phyloP scores from a whole-genome alignment of 1,140 invertebrate species.

The Glossosoma conforme region DNA sequence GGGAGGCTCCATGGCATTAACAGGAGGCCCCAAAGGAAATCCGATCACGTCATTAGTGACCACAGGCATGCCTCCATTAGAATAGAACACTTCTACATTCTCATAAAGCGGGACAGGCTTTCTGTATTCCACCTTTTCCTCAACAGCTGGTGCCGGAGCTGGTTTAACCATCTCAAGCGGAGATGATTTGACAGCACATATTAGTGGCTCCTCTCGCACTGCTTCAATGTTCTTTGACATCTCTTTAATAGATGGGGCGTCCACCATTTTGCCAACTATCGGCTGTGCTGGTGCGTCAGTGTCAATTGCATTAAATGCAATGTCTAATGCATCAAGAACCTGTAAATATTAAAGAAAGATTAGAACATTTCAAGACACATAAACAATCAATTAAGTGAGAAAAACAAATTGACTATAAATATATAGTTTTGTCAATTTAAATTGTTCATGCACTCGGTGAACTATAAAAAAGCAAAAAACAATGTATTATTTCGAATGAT shows the following conservation, averaged over 20 bases:
- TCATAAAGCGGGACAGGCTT: constrained; percentile 51
- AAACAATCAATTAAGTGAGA: no score
- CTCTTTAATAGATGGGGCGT: constrained; percentile 14
- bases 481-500: no score
- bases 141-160: constrained; percentile 11
- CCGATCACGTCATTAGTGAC: constrained; percentile 24
- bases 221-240: constrained; percentile 14
- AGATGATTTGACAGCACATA: background rate
- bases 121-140: background rate
- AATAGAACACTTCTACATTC: constrained; percentile 54
- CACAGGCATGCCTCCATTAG: constrained; percentile 29
- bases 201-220: constrained; percentile 1
- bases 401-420: no score
- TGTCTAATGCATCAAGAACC: constrained; percentile 56
- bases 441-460: no score
- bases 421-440: no score
- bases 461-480: no score
- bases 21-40: constrained; percentile 49
- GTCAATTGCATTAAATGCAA: constrained; percentile 56
- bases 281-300: constrained; percentile 38
- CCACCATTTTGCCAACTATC: constrained; percentile 11
- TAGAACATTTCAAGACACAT: no score
- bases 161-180: background rate
- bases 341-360: constrained; percentile 30
- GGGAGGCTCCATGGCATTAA: constrained; percentile 66